Percentiles rank a stretch among this genome's conserved stretches.
These are phyloP conservation scores for Pseudopleuronectes americanus DNA, from an alignment of 2,797 vertebrate genomes.

Conservation along the genomic window DNA sequence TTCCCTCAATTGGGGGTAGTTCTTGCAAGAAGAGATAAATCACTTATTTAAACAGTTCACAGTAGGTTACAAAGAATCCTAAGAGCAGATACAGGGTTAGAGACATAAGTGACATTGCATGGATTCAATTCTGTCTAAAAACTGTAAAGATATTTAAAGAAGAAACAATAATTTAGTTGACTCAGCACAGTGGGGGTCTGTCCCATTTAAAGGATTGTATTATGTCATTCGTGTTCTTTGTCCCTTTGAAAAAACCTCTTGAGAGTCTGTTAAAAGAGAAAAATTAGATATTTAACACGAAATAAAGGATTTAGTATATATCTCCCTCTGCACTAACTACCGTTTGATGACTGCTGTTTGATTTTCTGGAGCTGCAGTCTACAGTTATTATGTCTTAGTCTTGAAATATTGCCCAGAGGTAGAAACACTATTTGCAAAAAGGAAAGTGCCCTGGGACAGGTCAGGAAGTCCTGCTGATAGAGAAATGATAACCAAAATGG, in stretches of 20 bases:
- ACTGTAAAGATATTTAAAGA: slow-evolving; percentile 4
- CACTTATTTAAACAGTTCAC: slow-evolving; percentile 35
- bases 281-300: slow-evolving; percentile 29
- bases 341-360: slow-evolving; percentile 37
- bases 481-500: slow-evolving; percentile 22
- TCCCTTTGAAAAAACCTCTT: slow-evolving; percentile 26
- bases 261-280: slow-evolving; percentile 40
- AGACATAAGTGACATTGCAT: slow-evolving; percentile 1
- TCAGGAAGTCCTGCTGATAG: slow-evolving; percentile 35
- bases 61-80: slow-evolving; percentile 18
- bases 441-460: slow-evolving; percentile 38
- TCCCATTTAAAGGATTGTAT: slow-evolving; percentile 16
- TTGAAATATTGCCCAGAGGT: slow-evolving; percentile 33
- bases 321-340: slow-evolving; percentile 9
- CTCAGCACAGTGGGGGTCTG: not conserved
- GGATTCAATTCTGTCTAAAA: slow-evolving; percentile 5
- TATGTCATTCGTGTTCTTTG: slow-evolving; percentile 24
- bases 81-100: slow-evolving; percentile 3
- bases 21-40: slow-evolving; percentile 37
- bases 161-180: not conserved
- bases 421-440: slow-evolving; percentile 38
- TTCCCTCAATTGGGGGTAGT: slow-evolving; percentile 35
- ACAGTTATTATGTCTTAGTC: slow-evolving; percentile 39
- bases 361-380: slow-evolving; percentile 32
- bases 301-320: slow-evolving; percentile 10